Evolutionary conservation across 2,888 invertebrate species (phyloP), one percentile per base, ranked within the genome.

Genomic region (Acleris sparsana): DNA sequence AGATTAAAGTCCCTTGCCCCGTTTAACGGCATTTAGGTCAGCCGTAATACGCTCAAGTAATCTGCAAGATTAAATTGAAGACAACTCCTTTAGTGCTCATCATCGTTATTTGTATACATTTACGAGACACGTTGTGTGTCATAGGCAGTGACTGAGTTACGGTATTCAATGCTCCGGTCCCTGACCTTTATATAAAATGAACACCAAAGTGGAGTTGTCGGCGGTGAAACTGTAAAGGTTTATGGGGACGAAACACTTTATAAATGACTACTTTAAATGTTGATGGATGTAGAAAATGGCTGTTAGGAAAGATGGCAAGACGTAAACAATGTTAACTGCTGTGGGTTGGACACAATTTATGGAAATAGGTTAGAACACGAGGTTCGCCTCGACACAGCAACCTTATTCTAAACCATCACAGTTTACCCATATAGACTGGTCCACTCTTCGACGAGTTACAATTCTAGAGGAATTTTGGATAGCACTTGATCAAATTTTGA

Each of bases 11-110:
- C 48, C 51, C 57, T 51, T 33, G 61, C 46, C 29, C 51, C 29
- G 61, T 65, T 65, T 61, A 65, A 44, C 46, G 9, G 44, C 46
- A 65, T 65, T 61, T 61, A 65, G 61, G 65, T 60, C 65, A 61
- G 44, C 29, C 49, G 49, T 64, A 52, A 56, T 65, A 48, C 55
- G 56, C 49, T 61, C 60, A 61, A 62, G 55, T 62, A 62, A 60
- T 60, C 52, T 60, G 46, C 53, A 43, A 55, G 61, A 65, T 65
- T 61, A 65, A 51, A 55, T 56, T 46, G 56, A 61, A 61, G 55
- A 60, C 60, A 49, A 25, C 13, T 13, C 13, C 13, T 39, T 39
- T 3, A 3, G 33, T 9, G 39, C 39, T 13, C 39, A 39, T 39
- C 39, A 39, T 13, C 11, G 39, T 39, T 11, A 13, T 39, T 4